A percentile compares a stretch with the other conserved stretches of the same genome.
These are phyloP conservation scores for Toxotes chatareus DNA, from an alignment of 2,113 vertebrate species.

Conservation along the genomic window DNA sequence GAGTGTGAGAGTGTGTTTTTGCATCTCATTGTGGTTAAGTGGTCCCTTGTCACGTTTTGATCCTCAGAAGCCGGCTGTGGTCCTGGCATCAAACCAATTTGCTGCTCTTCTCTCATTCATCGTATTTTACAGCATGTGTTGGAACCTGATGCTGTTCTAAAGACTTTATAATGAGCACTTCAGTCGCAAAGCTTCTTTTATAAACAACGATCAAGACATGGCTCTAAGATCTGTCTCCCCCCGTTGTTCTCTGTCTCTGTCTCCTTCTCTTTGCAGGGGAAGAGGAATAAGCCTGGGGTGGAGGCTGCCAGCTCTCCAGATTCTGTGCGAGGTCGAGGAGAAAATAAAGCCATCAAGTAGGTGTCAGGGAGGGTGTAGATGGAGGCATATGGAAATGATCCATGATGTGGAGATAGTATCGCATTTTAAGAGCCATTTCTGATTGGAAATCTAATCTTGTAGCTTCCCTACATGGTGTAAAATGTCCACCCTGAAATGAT, in stretches of 20 bases:
- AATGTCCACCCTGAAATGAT: constrained; percentile 39
- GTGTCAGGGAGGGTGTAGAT: constrained; percentile 78
- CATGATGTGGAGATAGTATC: constrained; percentile 55
- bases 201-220: constrained; percentile 35
- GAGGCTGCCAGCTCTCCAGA: constrained; percentile 95
- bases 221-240: constrained; percentile 27
- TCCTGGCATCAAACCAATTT: constrained; percentile 63
- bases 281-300: constrained; percentile 95
- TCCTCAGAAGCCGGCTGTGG: constrained; percentile 45
- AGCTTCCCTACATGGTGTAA: neutral
- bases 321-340: constrained; percentile 93
- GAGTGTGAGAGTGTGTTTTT: constrained; percentile 44
- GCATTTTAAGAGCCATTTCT: constrained; percentile 51
- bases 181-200: constrained; percentile 57
- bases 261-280: constrained; percentile 86
- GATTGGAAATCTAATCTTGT: constrained; percentile 50
- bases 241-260: constrained; percentile 44
- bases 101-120: constrained; percentile 61
- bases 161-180: constrained; percentile 64
- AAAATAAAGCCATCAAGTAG: constrained; percentile 99
- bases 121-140: constrained; percentile 61
- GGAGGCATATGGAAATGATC: constrained; percentile 63
- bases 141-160: constrained; percentile 59
- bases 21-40: constrained; percentile 62
- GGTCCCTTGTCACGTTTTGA: constrained; percentile 52